Evolutionary conservation across 1,140 invertebrate genomes (phyloP).

Genomic region (Aphaenogaster floridana): DNA sequence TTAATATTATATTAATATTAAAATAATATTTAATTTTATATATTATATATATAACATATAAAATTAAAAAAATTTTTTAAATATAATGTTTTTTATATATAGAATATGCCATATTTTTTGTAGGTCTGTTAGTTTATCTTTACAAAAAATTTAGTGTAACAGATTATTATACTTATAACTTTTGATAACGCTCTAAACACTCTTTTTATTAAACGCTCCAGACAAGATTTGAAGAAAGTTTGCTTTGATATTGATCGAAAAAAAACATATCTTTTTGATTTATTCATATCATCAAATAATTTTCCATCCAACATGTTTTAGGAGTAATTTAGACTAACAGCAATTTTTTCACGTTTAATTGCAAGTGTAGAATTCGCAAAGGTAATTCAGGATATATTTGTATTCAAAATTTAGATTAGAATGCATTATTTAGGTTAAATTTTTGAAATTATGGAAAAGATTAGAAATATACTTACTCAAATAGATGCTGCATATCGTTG

Average conservation of each 20-base stretch:
- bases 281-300: conserved; percentile 1
- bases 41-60: too few species aligned
- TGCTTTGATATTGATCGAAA: not conserved
- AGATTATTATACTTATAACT: not conserved
- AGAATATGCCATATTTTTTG: not conserved
- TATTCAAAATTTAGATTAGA: not conserved
- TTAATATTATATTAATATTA: too few species aligned
- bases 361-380: not conserved
- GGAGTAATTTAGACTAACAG: not conserved
- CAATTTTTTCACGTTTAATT: not conserved
- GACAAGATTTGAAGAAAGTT: not conserved
- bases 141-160: not conserved
- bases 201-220: not conserved
- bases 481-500: conserved; percentile 80
- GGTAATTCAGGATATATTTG: not conserved
- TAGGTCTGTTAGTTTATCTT: not conserved
- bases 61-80: too few species aligned
- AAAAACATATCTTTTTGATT: not conserved
- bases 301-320: not conserved
- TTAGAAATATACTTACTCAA: conserved; percentile 79
- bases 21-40: too few species aligned
- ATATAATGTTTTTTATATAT: not conserved
- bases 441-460: conserved; percentile 6
- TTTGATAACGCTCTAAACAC: not conserved
- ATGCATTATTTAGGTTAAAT: not conserved